A percentile compares a stretch with the other conserved stretches of the same genome.
Evolutionary conservation across 2,113 vertebrate species (phyloP).

Genomic region (Lethenteron reissneri): DNA sequence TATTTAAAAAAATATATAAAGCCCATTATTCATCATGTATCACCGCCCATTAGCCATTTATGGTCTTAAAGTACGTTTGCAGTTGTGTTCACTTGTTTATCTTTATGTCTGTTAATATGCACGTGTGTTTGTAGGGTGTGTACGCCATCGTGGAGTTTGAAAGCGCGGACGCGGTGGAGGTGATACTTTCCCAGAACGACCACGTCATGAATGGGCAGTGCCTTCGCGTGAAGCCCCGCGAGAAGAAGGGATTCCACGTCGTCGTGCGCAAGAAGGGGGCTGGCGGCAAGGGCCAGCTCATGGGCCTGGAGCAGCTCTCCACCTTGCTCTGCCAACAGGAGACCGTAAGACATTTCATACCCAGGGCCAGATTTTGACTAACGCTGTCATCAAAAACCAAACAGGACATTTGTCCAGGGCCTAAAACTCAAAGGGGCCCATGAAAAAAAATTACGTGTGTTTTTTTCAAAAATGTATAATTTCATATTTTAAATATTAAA

Average conservation of each 20-base stretch:
- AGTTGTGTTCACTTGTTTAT: background rate
- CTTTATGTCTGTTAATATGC: background rate
- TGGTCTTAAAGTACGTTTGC: too few relatives aligned
- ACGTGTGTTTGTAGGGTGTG: slow-evolving; percentile 27
- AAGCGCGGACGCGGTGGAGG: slow-evolving; percentile 18
- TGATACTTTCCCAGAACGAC: slow-evolving; percentile 24
- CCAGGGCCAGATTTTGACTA: too few relatives aligned
- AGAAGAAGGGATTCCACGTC: slow-evolving; percentile 47
- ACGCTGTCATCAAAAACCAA: too few relatives aligned
- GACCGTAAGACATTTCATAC: too few relatives aligned
- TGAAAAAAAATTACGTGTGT: too few relatives aligned
- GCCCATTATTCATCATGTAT: too few relatives aligned
- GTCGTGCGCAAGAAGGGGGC: slow-evolving; percentile 26
- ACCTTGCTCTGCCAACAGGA: slow-evolving; percentile 24
- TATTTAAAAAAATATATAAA: too few relatives aligned
- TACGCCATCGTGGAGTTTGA: slow-evolving; percentile 59
- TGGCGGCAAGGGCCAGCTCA: slow-evolving; percentile 16
- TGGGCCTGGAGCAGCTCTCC: slow-evolving; percentile 25
- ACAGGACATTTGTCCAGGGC: too few relatives aligned
- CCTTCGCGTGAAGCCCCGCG: slow-evolving; percentile 43
- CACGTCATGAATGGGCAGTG: slow-evolving; percentile 32
- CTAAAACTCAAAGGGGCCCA: too few relatives aligned
- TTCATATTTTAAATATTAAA: too few relatives aligned
- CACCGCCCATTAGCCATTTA: too few relatives aligned
- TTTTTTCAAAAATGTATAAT: too few relatives aligned